Evolutionary conservation across 2,888 invertebrate genomes (phyloP).

Genomic region (Netelia inedita): DNA sequence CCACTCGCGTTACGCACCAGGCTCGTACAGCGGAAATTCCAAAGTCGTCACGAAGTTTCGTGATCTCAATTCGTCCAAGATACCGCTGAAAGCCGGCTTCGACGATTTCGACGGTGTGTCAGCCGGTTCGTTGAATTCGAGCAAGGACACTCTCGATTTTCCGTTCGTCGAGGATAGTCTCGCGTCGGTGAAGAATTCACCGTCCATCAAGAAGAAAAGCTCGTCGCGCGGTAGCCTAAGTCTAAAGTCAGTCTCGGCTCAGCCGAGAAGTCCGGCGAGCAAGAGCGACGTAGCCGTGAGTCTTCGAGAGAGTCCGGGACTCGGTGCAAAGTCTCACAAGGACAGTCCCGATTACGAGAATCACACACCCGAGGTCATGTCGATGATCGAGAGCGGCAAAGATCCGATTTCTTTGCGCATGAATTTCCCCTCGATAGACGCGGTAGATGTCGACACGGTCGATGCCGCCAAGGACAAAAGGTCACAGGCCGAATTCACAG

Average conservation of each 20-base stretch:
- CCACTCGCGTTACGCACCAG: constrained; percentile 76
- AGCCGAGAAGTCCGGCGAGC: constrained; percentile 79
- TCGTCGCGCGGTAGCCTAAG: constrained; percentile 77
- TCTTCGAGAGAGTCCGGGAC: constrained; percentile 56
- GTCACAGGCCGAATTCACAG: constrained; percentile 74
- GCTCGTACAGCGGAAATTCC: constrained; percentile 77
- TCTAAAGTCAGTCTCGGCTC: constrained; percentile 77
- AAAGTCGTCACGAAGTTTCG: constrained; percentile 75
- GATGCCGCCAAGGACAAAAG: constrained; percentile 71
- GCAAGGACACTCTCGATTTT: constrained; percentile 81
- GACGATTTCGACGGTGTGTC: constrained; percentile 83
- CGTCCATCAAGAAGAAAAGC: constrained; percentile 78
- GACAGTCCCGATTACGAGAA: constrained; percentile 82
- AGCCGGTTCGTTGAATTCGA: constrained; percentile 80
- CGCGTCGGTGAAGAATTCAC: constrained; percentile 81
- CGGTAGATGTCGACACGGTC: constrained; percentile 71
- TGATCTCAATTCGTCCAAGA: constrained; percentile 80
- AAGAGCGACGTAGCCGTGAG: constrained; percentile 51
- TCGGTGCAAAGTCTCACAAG: constrained; percentile 62
- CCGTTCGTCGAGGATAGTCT: constrained; percentile 82
- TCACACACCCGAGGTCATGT: constrained; percentile 78
- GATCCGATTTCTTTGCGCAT: constrained; percentile 74
- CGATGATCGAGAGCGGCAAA: constrained; percentile 69
- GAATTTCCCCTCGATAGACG: constrained; percentile 78
- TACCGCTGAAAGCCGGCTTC: constrained; percentile 82